These are phyloP conservation scores for Mycalesis mineus DNA, from an alignment of 2,888 invertebrate species.

Conservation along the genomic window DNA sequence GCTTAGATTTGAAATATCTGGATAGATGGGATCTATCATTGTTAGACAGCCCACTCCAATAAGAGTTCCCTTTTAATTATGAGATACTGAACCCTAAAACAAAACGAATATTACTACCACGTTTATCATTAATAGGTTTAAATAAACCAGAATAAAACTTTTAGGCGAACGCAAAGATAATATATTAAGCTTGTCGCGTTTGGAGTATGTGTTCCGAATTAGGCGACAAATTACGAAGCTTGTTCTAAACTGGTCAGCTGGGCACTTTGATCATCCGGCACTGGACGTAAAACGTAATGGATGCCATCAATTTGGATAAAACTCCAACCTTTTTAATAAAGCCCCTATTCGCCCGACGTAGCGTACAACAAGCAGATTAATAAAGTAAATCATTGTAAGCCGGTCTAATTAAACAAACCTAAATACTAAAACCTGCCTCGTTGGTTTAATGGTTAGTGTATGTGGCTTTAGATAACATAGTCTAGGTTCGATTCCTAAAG, in stretches of 20 bases:
- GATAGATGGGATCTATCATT: too few species aligned
- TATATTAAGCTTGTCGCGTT: constrained; percentile 18
- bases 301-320: constrained; percentile 30
- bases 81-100: not conserved
- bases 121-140: not conserved
- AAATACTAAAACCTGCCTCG: too few species aligned
- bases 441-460: too few species aligned
- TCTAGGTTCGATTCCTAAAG: too few species aligned
- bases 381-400: constrained; percentile 33
- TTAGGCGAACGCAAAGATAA: not conserved
- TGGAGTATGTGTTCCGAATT: constrained; percentile 16
- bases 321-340: constrained; percentile 32
- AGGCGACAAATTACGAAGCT: constrained; percentile 27
- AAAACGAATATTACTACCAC: too few species aligned
- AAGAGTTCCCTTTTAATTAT: too few species aligned
- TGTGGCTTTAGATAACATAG: too few species aligned
- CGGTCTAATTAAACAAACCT: constrained; percentile 31
- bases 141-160: constrained; percentile 1
- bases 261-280: constrained; percentile 28
- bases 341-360: constrained; percentile 30
- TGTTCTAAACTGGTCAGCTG: constrained; percentile 28
- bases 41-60: too few species aligned
- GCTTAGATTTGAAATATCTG: too few species aligned
- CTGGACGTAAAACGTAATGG: constrained; percentile 30
- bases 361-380: constrained; percentile 30